These are phyloP conservation scores for Chaetops frenatus DNA, from an alignment of 2,113 vertebrate species.

Conservation along the genomic window DNA sequence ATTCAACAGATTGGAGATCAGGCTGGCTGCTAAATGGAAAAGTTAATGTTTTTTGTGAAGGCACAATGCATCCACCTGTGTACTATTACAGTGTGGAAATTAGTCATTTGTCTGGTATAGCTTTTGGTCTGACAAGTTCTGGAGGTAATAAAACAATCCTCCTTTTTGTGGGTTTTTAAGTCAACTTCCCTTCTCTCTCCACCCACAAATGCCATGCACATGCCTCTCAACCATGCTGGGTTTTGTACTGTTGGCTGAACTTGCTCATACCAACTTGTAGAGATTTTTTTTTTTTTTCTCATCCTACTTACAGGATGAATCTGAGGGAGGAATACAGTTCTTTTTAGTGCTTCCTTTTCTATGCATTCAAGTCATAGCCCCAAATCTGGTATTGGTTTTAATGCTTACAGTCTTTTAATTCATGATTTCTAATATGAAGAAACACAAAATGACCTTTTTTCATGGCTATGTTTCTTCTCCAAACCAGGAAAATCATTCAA, in stretches of 20 bases:
- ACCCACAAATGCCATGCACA: neutral
- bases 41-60: neutral
- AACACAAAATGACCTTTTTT: neutral
- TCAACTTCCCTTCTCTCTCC: neutral
- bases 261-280: neutral
- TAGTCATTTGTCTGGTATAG: constrained; percentile 52
- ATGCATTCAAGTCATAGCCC: neutral
- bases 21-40: neutral
- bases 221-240: neutral
- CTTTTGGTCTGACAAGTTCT: constrained; percentile 43
- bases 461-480: neutral
- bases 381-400: neutral
- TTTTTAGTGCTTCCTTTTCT: neutral
- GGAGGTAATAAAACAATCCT: constrained; percentile 30
- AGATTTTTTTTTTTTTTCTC: neutral
- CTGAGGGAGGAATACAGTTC: neutral
- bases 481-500: neutral
- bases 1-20: neutral
- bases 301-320: neutral
- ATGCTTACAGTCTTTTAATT: neutral
- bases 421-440: neutral
- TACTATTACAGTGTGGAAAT: constrained; percentile 40
- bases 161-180: constrained; percentile 31
- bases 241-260: neutral
- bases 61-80: neutral